Evolutionary conservation across 2,797 vertebrate species (phyloP).

Genomic region (Catharus ustulatus): DNA sequence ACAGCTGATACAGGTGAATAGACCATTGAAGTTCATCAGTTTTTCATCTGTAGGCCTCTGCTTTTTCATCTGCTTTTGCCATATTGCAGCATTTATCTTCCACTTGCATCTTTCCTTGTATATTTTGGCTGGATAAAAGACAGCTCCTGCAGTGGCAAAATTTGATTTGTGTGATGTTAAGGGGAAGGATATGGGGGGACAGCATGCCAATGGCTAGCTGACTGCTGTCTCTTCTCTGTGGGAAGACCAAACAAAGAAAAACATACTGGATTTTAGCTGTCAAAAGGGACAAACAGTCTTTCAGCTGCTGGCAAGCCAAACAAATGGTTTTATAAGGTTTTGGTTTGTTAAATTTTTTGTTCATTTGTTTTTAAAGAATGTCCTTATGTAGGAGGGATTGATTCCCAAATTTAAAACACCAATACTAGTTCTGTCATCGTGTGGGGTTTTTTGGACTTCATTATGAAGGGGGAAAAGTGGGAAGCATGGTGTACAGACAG

Average conservation of each 20-base stretch:
- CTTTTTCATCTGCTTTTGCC: background rate
- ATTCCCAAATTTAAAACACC: background rate
- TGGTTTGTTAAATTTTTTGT: rapidly evolving
- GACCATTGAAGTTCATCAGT: background rate
- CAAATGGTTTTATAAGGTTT: background rate
- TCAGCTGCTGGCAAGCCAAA: background rate
- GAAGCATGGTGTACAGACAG: background rate
- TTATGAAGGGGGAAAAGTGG: background rate
- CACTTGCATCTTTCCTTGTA: background rate
- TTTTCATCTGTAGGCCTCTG: background rate
- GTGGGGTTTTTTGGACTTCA: rapidly evolving
- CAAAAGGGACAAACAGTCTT: background rate
- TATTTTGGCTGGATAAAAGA: background rate
- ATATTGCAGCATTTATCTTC: background rate
- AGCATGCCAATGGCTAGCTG: background rate
- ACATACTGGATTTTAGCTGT: background rate
- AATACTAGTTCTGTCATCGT: background rate
- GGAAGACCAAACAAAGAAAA: background rate
- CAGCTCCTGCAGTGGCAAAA: background rate
- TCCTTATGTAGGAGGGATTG: background rate
- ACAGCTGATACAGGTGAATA: background rate
- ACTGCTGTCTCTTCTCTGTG: background rate
- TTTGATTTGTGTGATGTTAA: background rate
- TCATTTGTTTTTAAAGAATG: background rate
- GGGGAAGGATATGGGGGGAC: background rate